Percentiles rank a stretch among this genome's conserved stretches.
These are phyloP conservation scores for Cochlearius cochlearius DNA, from an alignment of 2,113 vertebrate genomes.

Conservation along the genomic window DNA sequence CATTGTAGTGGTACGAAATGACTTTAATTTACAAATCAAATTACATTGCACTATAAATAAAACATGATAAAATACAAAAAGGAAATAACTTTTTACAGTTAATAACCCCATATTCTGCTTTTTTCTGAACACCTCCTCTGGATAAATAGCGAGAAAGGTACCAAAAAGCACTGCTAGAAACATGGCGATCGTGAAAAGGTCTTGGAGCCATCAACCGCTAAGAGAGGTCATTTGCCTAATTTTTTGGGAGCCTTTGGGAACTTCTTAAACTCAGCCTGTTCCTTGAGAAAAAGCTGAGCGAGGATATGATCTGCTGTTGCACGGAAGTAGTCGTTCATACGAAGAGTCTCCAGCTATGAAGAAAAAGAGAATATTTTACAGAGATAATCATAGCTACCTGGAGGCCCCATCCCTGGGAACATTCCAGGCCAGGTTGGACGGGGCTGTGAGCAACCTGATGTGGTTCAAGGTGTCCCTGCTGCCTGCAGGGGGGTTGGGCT, in stretches of 20 bases:
- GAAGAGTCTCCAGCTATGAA: conserved; percentile 67
- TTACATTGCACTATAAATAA: not conserved
- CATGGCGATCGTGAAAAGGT: no score
- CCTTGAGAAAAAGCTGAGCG: conserved; percentile 71
- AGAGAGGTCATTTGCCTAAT: conserved; percentile 41
- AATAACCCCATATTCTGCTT: not conserved
- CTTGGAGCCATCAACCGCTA: not conserved
- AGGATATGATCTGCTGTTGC: conserved; percentile 68
- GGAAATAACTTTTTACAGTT: not conserved
- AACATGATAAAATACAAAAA: not conserved
- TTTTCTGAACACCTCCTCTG: not conserved
- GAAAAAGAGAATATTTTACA: not conserved
- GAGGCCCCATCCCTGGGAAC: no score
- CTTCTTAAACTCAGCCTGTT: conserved; percentile 72
- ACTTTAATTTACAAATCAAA: not conserved
- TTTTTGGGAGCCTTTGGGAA: conserved; percentile 40
- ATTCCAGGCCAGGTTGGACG: no score
- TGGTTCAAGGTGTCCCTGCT: no score
- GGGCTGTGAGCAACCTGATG: no score
- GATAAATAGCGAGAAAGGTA: not conserved
- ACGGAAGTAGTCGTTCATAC: conserved; percentile 66
- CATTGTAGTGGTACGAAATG: not conserved
- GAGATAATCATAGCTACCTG: not conserved
- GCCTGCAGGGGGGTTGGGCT: no score
- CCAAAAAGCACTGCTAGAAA: not conserved